Evolutionary conservation across 2,888 invertebrate species (phyloP).

Genomic region (Pristionchus fissidentatus): DNA sequence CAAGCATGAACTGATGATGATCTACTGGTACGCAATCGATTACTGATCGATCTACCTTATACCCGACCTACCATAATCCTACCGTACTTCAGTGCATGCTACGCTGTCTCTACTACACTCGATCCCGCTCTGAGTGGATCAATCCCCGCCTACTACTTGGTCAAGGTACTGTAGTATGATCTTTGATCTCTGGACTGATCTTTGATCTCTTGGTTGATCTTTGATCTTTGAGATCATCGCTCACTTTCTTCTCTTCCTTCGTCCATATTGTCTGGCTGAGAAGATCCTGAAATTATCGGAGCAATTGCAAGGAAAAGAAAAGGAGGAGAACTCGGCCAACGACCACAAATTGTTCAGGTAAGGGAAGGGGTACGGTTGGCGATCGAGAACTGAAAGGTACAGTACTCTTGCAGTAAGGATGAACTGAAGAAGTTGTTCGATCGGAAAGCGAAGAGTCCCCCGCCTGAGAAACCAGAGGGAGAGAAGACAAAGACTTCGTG

Average conservation of each 20-base stretch:
- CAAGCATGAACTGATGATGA: slow-evolving; percentile 29
- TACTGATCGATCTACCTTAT: not conserved
- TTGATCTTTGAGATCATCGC: not conserved
- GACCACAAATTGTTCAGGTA: slow-evolving; percentile 37
- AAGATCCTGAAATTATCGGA: slow-evolving; percentile 13
- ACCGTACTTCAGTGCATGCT: slow-evolving; percentile 11
- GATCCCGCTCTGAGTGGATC: not conserved
- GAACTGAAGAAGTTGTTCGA: slow-evolving; percentile 38
- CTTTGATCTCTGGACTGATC: not conserved
- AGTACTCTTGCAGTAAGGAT: slow-evolving; percentile 46
- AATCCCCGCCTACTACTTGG: slow-evolving; percentile 15
- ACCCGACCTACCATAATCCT: not conserved
- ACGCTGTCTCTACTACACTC: slow-evolving; percentile 22
- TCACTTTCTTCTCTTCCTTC: slow-evolving; percentile 37
- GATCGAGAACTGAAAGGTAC: not conserved
- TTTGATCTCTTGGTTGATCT: not conserved
- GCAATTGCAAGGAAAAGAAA: slow-evolving; percentile 7
- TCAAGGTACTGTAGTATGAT: slow-evolving; percentile 25
- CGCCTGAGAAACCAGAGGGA: slow-evolving; percentile 44
- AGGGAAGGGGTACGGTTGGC: too few species aligned
- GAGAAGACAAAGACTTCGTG: slow-evolving; percentile 33
- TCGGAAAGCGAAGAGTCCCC: slow-evolving; percentile 32
- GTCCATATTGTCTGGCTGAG: slow-evolving; percentile 40
- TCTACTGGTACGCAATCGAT: slow-evolving; percentile 29
- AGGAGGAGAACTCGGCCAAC: slow-evolving; percentile 20